Base-by-base conservation (phyloP, 2,888 invertebrate genomes). In the Proisotoma minuta region DNA sequence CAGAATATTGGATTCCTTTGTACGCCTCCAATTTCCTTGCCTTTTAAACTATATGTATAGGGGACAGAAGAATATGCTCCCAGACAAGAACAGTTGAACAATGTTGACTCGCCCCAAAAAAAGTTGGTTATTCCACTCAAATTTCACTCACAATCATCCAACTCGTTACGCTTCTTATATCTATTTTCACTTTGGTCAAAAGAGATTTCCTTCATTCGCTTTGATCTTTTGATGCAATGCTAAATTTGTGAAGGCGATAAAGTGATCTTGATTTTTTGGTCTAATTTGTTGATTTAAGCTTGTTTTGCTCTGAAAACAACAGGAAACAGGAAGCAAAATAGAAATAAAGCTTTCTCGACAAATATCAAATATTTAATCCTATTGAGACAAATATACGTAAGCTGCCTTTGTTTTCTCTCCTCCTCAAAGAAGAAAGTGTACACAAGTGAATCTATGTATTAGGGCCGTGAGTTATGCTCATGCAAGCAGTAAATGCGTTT, bases 1-100 rank as follows among this genome's bases (percentile, higher is more conserved):
- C 43, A 43, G 43, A 43, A 43, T 43, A 43, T 43, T 43, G 5
- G 43, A 43, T 43, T 43, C 43, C 18, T 15, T 43, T 43, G 43
- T 43, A 20, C 20, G 34, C 8, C 15, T 43, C 20, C 18, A 43
- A 43, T 43, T 43, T 43, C 43, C 10, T n/a, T 20, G 43, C 15
- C 43, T 20, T 43, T 43, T 43, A 43, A 43, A 43, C 15, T 43
- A n/a, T n/a, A n/a, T n/a, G n/a, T n/a, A 43, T 4, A 43, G 10
- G 5, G 43, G 5, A 20, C n/a, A n/a, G 15, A 43, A 43, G 4
- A 15, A 5, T 43, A 43, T 43, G 43, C 10, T 43, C 18, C 18
- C 20, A 18, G 43, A 18, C 20, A 34, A 34, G 34, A 18, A 43
- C 43, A 5, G 43, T 43, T 34, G 34, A 34, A 34, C 8, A 34